Conservation (phyloP, 2,888 invertebrate species). For the Metallyticus violacea region DNA sequence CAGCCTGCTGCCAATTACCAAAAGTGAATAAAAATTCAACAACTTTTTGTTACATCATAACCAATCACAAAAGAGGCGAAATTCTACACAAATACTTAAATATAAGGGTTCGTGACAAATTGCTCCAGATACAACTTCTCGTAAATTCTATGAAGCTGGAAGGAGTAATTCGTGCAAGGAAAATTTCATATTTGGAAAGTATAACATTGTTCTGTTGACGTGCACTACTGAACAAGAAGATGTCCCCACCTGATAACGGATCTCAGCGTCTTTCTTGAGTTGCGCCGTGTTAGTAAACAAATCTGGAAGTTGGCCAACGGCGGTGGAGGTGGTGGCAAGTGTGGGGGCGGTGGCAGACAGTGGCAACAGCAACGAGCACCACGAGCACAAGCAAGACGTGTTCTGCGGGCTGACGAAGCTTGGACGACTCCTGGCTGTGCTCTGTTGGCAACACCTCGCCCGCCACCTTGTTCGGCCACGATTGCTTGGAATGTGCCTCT, state of each 20-base stretch:
- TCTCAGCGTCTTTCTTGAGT: slow-evolving; percentile 58
- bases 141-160: too few species aligned
- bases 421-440: slow-evolving; percentile 40
- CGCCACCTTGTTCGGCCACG: slow-evolving; percentile 30
- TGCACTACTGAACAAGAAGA: not conserved
- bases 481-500: slow-evolving; percentile 57
- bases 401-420: slow-evolving; percentile 24
- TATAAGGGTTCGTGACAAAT: too few species aligned
- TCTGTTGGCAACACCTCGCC: slow-evolving; percentile 48
- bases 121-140: too few species aligned
- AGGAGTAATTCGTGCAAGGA: too few species aligned
- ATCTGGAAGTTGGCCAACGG: slow-evolving; percentile 39
- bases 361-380: slow-evolving; percentile 29
- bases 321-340: slow-evolving; percentile 36
- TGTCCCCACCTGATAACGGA: slow-evolving; percentile 63
- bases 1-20: too few species aligned
- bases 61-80: too few species aligned
- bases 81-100: too few species aligned
- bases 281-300: slow-evolving; percentile 42
- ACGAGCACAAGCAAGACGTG: not conserved
- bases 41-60: too few species aligned
- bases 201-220: too few species aligned
- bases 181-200: too few species aligned
- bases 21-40: too few species aligned
- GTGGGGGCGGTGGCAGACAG: slow-evolving; percentile 34